Evolutionary conservation across 1,140 invertebrate genomes (phyloP).

Genomic region (Drosophila aff.): DNA sequence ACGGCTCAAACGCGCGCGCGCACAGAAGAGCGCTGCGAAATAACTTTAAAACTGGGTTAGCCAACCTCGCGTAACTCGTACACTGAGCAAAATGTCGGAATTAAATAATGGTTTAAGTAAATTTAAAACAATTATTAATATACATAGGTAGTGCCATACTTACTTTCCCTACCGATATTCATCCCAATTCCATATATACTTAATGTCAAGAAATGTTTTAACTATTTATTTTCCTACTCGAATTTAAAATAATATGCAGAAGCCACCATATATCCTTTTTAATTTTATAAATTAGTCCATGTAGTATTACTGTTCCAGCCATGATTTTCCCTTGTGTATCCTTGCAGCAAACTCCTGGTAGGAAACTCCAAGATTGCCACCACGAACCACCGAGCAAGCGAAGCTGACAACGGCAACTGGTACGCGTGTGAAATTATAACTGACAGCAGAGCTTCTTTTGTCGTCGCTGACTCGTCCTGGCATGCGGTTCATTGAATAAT

Average conservation of each 20-base stretch:
- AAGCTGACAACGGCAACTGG: slow-evolving; percentile 44
- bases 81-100: background rate
- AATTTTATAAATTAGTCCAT: too few relatives aligned
- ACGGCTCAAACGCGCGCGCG: slow-evolving; percentile 34
- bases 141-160: too few relatives aligned
- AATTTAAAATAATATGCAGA: too few relatives aligned
- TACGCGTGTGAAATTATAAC: slow-evolving; percentile 72
- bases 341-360: slow-evolving; percentile 10
- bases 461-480: slow-evolving; percentile 59
- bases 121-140: too few relatives aligned
- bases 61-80: background rate
- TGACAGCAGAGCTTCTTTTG: slow-evolving; percentile 72
- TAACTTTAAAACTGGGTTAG: slow-evolving; percentile 64
- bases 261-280: too few relatives aligned
- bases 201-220: too few relatives aligned
- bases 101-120: too few relatives aligned
- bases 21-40: slow-evolving; percentile 50
- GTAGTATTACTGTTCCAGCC: background rate
- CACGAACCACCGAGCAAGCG: slow-evolving; percentile 15
- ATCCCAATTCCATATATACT: too few relatives aligned
- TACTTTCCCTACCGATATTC: too few relatives aligned
- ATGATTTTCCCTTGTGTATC: background rate
- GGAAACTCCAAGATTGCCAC: slow-evolving; percentile 16
- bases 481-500: slow-evolving; percentile 78
- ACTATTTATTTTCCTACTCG: too few relatives aligned